Evolutionary conservation across 2,888 invertebrate species (phyloP).

Genomic region (Megaustenia siamemsis): DNA sequence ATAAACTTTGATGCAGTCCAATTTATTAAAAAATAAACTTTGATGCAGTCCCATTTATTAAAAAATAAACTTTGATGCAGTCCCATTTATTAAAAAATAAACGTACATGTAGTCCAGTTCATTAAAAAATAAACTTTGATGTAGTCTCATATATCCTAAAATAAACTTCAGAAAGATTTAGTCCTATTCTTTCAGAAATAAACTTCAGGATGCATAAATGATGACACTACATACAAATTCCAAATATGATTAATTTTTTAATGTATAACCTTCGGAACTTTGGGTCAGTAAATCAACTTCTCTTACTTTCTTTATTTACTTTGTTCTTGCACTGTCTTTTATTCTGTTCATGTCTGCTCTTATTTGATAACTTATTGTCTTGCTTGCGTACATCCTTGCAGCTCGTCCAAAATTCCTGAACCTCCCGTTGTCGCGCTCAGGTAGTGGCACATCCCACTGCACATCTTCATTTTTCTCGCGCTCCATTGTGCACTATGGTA

Average conservation of each 20-base stretch:
- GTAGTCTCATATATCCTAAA: no score
- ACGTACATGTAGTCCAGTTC: no score
- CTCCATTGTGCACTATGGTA: slow-evolving; percentile 54
- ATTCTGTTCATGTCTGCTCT: neutral
- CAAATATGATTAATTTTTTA: neutral
- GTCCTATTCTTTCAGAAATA: no score
- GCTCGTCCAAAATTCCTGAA: slow-evolving; percentile 99
- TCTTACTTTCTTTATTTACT: neutral
- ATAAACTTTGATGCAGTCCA: no score
- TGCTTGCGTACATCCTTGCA: slow-evolving; percentile 82
- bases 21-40: no score
- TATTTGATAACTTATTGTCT: slow-evolving; percentile 32
- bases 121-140: no score
- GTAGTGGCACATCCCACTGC: slow-evolving; percentile 47
- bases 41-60: no score
- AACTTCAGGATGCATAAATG: neutral
- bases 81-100: no score
- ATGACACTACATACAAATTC: neutral
- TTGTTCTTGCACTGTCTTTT: neutral
- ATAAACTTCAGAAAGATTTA: no score
- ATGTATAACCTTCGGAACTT: neutral
- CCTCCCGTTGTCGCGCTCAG: slow-evolving; percentile 82
- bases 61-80: no score
- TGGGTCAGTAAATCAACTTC: neutral
- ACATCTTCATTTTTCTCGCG: slow-evolving; percentile 52